Conservation (phyloP, 2,113 vertebrate species). For the Pipa parva region DNA sequence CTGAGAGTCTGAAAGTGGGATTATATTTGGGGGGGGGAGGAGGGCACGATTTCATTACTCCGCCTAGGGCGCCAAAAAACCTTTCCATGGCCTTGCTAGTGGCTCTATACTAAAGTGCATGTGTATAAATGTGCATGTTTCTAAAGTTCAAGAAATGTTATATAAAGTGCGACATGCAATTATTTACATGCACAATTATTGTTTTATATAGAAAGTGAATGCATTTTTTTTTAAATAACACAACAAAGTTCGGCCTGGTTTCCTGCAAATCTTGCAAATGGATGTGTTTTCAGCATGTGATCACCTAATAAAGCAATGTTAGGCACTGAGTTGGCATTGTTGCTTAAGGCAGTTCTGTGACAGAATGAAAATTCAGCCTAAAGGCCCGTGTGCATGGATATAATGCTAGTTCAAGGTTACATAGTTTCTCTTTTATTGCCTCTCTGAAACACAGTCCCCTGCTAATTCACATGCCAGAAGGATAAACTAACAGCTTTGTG, state of each 20-base stretch:
- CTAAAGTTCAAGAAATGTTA: too few species aligned
- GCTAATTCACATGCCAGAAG: slow-evolving; percentile 5
- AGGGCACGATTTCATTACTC: too few species aligned
- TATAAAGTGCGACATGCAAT: too few species aligned
- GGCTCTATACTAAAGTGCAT: too few species aligned
- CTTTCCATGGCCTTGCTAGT: too few species aligned
- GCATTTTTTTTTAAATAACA: too few species aligned
- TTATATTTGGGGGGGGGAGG: too few species aligned
- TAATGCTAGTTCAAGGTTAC: slow-evolving; percentile 30
- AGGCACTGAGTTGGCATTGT: slow-evolving; percentile 19
- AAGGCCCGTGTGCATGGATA: slow-evolving; percentile 11
- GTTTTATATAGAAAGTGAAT: too few species aligned
- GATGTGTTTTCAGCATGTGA: slow-evolving; percentile 9
- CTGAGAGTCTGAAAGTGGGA: too few species aligned
- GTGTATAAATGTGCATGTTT: too few species aligned
- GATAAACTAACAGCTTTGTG: neutral
- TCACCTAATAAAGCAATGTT: slow-evolving; percentile 3
- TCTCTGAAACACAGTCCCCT: slow-evolving; percentile 6
- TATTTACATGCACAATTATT: too few species aligned
- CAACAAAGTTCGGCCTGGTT: neutral
- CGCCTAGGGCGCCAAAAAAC: too few species aligned
- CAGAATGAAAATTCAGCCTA: slow-evolving; percentile 27
- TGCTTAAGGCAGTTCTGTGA: slow-evolving; percentile 14
- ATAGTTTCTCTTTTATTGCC: slow-evolving; percentile 14
- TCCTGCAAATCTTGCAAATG: neutral